Percentiles rank a stretch among this genome's conserved stretches.
phyloP scores from a whole-genome alignment of 2,113 vertebrate genomes.

The Tenebrosternarchus preto region DNA sequence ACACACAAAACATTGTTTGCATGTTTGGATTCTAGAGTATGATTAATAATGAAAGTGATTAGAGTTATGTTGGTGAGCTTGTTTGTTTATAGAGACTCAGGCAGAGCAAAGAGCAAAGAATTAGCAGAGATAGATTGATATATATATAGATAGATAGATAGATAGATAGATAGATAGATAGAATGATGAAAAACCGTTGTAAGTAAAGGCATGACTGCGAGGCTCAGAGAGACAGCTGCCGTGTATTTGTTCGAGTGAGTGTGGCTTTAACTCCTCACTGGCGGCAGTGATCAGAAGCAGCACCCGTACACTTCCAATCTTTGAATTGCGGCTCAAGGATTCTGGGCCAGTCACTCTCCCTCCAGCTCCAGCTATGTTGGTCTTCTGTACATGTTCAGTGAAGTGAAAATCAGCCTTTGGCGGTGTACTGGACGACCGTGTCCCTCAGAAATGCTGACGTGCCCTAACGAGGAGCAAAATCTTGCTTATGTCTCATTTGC shows the following conservation, averaged over 20 bases:
- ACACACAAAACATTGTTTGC: slow-evolving; percentile 9
- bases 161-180: slow-evolving; percentile 41
- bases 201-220: slow-evolving; percentile 41
- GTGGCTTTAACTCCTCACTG: slow-evolving; percentile 18
- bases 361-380: background rate
- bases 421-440: background rate
- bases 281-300: background rate
- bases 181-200: slow-evolving; percentile 57
- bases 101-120: slow-evolving; percentile 18
- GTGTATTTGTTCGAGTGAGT: slow-evolving; percentile 52
- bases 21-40: slow-evolving; percentile 44
- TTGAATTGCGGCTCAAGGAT: background rate
- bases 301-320: background rate
- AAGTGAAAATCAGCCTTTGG: background rate
- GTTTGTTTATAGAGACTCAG: slow-evolving; percentile 54
- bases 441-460: slow-evolving; percentile 1
- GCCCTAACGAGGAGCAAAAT: background rate
- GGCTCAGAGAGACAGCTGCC: slow-evolving; percentile 67
- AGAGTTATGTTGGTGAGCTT: slow-evolving; percentile 34
- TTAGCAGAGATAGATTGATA: background rate
- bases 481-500: background rate
- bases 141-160: too few species aligned
- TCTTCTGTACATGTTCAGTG: background rate
- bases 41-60: slow-evolving; percentile 57
- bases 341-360: background rate